These are phyloP conservation scores for Gymnoscelis rufifasciata DNA, from an alignment of 2,888 invertebrate species.

Conservation along the genomic window DNA sequence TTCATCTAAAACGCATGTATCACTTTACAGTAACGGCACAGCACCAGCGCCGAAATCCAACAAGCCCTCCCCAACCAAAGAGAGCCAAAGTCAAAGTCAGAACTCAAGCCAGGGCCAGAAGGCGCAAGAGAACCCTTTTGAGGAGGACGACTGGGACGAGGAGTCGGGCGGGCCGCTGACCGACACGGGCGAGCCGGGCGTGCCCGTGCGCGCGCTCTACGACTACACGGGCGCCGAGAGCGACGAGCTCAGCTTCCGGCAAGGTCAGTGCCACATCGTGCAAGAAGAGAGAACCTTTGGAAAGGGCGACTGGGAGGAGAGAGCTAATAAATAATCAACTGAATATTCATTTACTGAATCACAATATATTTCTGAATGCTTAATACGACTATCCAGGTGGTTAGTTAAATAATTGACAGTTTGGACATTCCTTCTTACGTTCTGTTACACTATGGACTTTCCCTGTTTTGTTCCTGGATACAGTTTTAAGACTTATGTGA, in stretches of 20 bases:
- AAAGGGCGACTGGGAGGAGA: too few relatives aligned
- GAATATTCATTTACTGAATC: too few relatives aligned
- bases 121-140: conserved; percentile 88
- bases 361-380: too few relatives aligned
- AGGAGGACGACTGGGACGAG: conserved; percentile 89
- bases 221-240: conserved; percentile 98
- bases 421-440: too few relatives aligned
- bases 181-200: conserved; percentile 95
- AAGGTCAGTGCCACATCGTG: conserved; percentile 89
- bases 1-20: neutral
- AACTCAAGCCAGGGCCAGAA: conserved; percentile 26
- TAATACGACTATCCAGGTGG: too few relatives aligned
- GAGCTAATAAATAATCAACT: too few relatives aligned
- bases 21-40: conserved; percentile 64
- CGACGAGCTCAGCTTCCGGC: conserved; percentile 97
- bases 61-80: conserved; percentile 63
- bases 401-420: too few relatives aligned
- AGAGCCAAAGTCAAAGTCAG: conserved; percentile 26
- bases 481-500: neutral
- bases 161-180: conserved; percentile 91
- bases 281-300: too few relatives aligned
- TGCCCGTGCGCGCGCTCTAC: conserved; percentile 96
- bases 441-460: neutral
- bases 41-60: conserved; percentile 57
- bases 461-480: neutral